A percentile compares a stretch with the other conserved stretches of the same genome.
Evolutionary conservation across 1,140 invertebrate genomes (phyloP).

Genomic region (Hylyphantes graminicola): DNA sequence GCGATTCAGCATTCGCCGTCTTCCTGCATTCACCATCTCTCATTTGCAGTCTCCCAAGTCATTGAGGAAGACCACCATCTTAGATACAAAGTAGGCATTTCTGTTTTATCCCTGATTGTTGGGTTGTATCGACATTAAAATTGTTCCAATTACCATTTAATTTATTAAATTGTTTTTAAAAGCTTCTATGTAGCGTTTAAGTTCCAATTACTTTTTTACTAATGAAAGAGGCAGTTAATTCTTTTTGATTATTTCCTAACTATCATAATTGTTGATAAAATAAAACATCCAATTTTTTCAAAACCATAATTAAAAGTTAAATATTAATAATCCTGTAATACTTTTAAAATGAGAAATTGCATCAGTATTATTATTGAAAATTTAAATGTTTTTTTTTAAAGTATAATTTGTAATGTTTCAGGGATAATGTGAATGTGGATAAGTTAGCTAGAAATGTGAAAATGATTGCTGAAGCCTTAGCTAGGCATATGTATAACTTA

Average conservation of each 20-base stretch:
- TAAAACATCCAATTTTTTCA: too few relatives aligned
- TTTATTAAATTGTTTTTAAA: background rate
- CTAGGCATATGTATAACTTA: conserved; percentile 83
- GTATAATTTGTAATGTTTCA: conserved; percentile 52
- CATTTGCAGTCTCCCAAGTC: conserved; percentile 73
- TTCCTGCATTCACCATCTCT: conserved; percentile 93
- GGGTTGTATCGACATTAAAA: background rate
- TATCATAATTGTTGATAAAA: too few relatives aligned
- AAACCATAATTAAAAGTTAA: too few relatives aligned
- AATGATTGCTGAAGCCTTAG: conserved; percentile 84
- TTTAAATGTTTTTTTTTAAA: conserved; percentile 6
- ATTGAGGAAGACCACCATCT: conserved; percentile 66
- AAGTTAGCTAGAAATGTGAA: conserved; percentile 78
- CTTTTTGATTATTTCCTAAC: too few relatives aligned
- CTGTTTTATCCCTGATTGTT: background rate
- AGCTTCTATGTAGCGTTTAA: background rate
- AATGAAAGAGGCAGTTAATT: too few relatives aligned
- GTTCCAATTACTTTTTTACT: background rate
- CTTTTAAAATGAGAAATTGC: too few relatives aligned
- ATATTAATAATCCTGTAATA: too few relatives aligned
- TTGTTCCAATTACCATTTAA: background rate
- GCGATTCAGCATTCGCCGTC: conserved; percentile 71
- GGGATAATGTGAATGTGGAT: conserved; percentile 73
- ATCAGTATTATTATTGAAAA: too few relatives aligned
- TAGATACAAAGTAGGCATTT: conserved; percentile 67